Conservation (phyloP, 2,888 invertebrate genomes). For the Mimumesa dahlbomi region DNA sequence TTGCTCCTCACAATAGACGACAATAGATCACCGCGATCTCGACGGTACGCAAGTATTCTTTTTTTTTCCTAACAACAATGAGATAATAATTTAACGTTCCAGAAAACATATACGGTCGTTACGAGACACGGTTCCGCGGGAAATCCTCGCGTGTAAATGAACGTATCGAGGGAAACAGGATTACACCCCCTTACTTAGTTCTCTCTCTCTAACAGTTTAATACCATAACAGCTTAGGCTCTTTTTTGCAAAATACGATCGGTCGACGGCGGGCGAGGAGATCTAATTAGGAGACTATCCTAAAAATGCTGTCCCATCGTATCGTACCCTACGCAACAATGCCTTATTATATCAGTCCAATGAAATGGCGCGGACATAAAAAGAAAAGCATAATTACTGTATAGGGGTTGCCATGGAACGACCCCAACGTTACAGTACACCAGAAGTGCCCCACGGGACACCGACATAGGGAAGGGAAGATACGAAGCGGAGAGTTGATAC, state of each 20-base stretch:
- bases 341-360: constrained; percentile 77
- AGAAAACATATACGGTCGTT: constrained; percentile 5
- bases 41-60: constrained; percentile 2
- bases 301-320: constrained; percentile 63
- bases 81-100: constrained; percentile 19
- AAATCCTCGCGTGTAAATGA: constrained; percentile 11
- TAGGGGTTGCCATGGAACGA: constrained; percentile 76
- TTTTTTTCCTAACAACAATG: constrained; percentile 22
- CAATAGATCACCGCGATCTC: constrained; percentile 34
- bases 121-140: background rate
- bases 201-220: constrained; percentile 28
- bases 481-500: constrained; percentile 47
- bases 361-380: constrained; percentile 78
- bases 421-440: constrained; percentile 73
- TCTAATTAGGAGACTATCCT: constrained; percentile 70
- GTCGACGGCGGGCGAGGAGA: constrained; percentile 32
- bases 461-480: constrained; percentile 38
- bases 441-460: constrained; percentile 77
- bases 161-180: constrained; percentile 31
- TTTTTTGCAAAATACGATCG: constrained; percentile 55
- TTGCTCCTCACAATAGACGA: constrained; percentile 27
- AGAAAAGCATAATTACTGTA: constrained; percentile 79
- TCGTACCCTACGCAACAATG: constrained; percentile 66
- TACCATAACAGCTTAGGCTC: constrained; percentile 42
- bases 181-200: constrained; percentile 29